Base-by-base conservation (phyloP, 2,888 invertebrate species). In the Harpalus rubripes region DNA sequence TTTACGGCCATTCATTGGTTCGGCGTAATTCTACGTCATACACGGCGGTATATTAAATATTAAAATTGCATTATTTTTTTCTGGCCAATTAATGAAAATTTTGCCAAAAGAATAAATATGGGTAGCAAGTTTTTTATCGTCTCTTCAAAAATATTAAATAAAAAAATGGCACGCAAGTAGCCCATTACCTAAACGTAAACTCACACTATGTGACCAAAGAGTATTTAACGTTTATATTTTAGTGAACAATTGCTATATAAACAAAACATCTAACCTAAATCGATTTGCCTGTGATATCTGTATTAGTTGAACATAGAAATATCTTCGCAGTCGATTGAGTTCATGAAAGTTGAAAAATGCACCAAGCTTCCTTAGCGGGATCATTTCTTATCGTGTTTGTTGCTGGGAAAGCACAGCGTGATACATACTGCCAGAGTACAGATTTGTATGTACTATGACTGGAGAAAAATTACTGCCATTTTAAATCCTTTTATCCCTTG, bases 311-410 rank as follows among this genome's bases (percentile, higher is more conserved):
- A n/a, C 32, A 68, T 68, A 39, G 39, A 68, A 68, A 68, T 68
- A 68, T 68, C 68, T 15, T 68, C n/a, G 15, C 68, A 68, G 32
- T 39, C 68, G 68, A 68, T 68, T 68, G 68, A 68, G 32, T 68
- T 15, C 32, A n/a, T 68, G 68, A 68, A 68, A 39, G 68, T 68
- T 68, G 68, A 68, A 68, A 68, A 68, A 68, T 68, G 68, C 68
- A 15, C 7, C 32, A 32, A 68, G 68, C 68, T 68, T 68, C 68
- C 68, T 68, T 32, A 68, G 68, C 39, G 68, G 39, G 39, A 15
- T 39, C 39, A 32, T 3, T 68, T 68, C 39, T 68, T 68, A 68
- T 68, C 68, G 68, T 39, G 16, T 56, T 15, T 56, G 59, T 59
- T 22, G 26, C 10, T 63, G 12, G n/a, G 68, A 68, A 15, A 39